These are phyloP conservation scores for Haemorhous mexicanus DNA, from an alignment of 2,113 vertebrate genomes.

Conservation along the genomic window DNA sequence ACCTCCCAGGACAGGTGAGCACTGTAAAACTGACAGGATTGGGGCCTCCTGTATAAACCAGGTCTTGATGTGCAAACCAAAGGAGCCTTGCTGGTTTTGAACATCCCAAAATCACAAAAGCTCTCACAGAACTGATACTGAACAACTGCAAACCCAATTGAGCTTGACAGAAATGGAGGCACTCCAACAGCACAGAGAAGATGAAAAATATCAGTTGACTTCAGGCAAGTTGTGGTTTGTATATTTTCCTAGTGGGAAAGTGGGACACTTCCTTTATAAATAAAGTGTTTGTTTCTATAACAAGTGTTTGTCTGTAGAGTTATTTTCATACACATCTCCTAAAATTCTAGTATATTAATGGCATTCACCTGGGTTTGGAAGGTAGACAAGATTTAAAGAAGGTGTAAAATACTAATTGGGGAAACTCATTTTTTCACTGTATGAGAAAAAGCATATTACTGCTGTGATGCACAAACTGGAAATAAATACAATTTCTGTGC, in stretches of 20 bases:
- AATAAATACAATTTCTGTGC: background rate
- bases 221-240: fast-evolving
- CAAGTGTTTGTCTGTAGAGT: background rate
- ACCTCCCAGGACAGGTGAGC: background rate
- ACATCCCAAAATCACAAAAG: background rate
- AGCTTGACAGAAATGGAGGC: background rate
- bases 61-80: background rate
- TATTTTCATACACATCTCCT: background rate
- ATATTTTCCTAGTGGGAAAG: background rate
- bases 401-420: background rate
- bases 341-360: background rate
- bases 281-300: background rate
- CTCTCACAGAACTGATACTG: background rate
- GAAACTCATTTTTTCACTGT: background rate
- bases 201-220: background rate
- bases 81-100: background rate
- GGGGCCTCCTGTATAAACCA: background rate
- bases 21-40: background rate
- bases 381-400: background rate
- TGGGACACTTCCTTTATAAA: background rate
- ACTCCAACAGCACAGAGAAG: background rate
- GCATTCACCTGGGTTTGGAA: background rate
- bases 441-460: background rate
- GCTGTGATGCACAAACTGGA: background rate
- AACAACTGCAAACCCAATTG: background rate